Conservation (phyloP, 2,797 vertebrate species). For the Thunnus albacares region DNA sequence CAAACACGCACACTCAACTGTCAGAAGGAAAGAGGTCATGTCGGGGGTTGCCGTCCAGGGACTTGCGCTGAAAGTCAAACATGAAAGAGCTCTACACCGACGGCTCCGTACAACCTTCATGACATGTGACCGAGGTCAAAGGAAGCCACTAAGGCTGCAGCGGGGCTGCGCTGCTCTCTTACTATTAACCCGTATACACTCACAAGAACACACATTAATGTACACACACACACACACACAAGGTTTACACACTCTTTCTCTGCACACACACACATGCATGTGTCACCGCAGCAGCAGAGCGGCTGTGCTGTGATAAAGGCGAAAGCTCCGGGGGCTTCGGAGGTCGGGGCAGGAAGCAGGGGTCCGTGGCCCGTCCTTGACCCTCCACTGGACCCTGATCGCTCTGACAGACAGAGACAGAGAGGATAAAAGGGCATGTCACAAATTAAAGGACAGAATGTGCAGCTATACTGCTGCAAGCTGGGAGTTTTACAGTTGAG, state of each 20-base stretch:
- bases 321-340: slow-evolving; percentile 34
- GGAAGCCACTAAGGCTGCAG: slow-evolving; percentile 52
- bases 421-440: slow-evolving; percentile 32
- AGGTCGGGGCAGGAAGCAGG: slow-evolving; percentile 29
- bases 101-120: slow-evolving; percentile 28
- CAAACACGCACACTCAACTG: slow-evolving; percentile 43
- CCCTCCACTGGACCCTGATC: slow-evolving; percentile 39
- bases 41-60: slow-evolving; percentile 63
- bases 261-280: slow-evolving; percentile 13
- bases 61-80: slow-evolving; percentile 76
- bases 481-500: neutral
- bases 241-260: slow-evolving; percentile 29
- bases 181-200: slow-evolving; percentile 32
- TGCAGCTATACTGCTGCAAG: neutral
- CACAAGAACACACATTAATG: slow-evolving; percentile 12
- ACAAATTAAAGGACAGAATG: slow-evolving; percentile 13
- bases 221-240: slow-evolving; percentile 13
- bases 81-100: slow-evolving; percentile 75
- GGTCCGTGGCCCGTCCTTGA: slow-evolving; percentile 67
- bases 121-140: slow-evolving; percentile 68
- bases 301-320: slow-evolving; percentile 40
- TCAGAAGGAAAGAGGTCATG: slow-evolving; percentile 61
- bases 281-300: slow-evolving; percentile 40
- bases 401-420: neutral
- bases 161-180: slow-evolving; percentile 28